phyloP scores from a whole-genome alignment of 2,888 invertebrate genomes.

The Pyrochroa serraticornis region DNA sequence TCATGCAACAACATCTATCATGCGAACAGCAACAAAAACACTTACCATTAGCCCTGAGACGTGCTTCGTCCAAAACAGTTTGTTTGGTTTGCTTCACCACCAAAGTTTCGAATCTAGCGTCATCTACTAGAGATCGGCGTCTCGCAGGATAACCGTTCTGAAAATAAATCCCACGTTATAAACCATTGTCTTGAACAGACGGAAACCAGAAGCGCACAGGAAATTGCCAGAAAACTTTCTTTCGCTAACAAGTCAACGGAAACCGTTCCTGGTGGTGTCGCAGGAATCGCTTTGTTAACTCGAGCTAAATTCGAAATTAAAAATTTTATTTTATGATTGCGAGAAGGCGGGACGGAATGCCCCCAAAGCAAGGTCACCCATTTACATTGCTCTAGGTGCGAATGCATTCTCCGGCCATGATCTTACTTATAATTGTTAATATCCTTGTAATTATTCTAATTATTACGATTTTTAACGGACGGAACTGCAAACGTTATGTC shows the following conservation, averaged over 20 bases:
- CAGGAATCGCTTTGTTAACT: constrained; percentile 14
- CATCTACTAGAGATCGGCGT: constrained; percentile 94
- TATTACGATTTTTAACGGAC: not conserved
- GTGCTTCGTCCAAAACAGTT: constrained; percentile 88
- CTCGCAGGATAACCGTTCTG: constrained; percentile 97
- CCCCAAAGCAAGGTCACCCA: constrained; percentile 47
- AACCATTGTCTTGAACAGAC: constrained; percentile 47
- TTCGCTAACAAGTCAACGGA: constrained; percentile 31
- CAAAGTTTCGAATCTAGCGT: constrained; percentile 95
- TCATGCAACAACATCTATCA: constrained; percentile 32
- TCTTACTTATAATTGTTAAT: constrained; percentile 38
- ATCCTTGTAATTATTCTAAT: constrained; percentile 5
- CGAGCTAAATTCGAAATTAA: constrained; percentile 1
- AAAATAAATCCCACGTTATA: constrained; percentile 50
- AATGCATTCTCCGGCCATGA: constrained; percentile 51
- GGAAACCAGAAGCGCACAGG: constrained; percentile 44
- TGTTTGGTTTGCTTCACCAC: constrained; percentile 95
- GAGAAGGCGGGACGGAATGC: constrained; percentile 34
- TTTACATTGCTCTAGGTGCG: constrained; percentile 41
- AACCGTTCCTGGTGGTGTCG: not conserved
- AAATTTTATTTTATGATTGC: constrained; percentile 2
- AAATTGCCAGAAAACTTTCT: constrained; percentile 43
- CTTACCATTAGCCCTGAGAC: constrained; percentile 86
- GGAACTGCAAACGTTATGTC: no score
- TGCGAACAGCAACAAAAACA: constrained; percentile 26